A percentile compares a stretch with the other conserved stretches of the same genome.
phyloP scores from a whole-genome alignment of 2,888 invertebrate species.

The Xanthia icteritia region DNA sequence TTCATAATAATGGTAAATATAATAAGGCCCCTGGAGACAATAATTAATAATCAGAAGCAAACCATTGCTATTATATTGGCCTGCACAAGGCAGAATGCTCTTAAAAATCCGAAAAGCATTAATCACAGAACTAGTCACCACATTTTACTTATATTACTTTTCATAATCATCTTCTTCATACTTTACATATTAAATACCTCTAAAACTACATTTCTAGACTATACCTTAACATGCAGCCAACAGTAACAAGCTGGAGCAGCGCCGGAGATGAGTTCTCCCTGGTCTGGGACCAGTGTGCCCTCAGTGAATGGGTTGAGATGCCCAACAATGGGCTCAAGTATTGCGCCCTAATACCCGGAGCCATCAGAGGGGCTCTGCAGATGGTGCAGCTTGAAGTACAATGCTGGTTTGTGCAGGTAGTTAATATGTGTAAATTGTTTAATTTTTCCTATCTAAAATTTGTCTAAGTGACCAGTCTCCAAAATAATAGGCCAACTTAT shows the following conservation, averaged over 20 bases:
- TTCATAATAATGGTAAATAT: no score
- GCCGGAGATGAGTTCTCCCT: conserved; percentile 99
- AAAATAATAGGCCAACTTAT: not conserved
- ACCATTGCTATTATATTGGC: not conserved
- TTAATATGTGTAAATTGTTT: not conserved
- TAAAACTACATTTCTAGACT: conserved; percentile 86
- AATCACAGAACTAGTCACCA: no score
- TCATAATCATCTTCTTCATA: no score
- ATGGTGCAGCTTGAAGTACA: conserved; percentile 99
- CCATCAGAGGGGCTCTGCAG: conserved; percentile 98
- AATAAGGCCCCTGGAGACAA: no score
- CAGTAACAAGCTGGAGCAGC: conserved; percentile 98
- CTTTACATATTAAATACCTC: no score
- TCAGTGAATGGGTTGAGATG: conserved; percentile 99
- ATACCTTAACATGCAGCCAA: conserved; percentile 97
- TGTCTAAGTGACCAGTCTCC: not conserved
- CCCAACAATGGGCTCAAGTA: conserved; percentile 97
- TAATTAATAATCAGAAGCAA: not conserved
- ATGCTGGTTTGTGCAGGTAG: conserved; percentile 96
- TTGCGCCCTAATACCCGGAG: conserved; percentile 97
- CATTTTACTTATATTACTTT: no score
- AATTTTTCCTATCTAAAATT: not conserved
- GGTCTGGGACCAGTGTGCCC: conserved; percentile 97
- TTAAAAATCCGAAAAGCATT: no score
- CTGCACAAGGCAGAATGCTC: not conserved